Percentiles rank a stretch among this genome's conserved stretches.
Conservation (phyloP, 1,140 invertebrate genomes). For the Drosophila mojavensis region DNA sequence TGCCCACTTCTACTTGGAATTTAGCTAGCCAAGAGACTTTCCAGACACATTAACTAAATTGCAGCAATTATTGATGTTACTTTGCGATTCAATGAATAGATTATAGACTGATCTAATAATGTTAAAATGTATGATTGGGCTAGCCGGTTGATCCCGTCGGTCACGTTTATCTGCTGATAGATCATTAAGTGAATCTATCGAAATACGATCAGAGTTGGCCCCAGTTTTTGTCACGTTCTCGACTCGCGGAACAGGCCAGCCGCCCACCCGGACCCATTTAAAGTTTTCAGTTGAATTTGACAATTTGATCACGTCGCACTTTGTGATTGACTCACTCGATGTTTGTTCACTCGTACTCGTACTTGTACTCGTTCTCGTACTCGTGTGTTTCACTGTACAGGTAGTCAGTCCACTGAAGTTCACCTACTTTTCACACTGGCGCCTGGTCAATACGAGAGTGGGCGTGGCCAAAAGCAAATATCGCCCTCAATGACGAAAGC, state of each 20-base stretch:
- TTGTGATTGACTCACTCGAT: conserved; percentile 25
- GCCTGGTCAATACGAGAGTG: neutral
- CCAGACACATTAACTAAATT: too few species aligned
- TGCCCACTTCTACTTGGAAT: too few species aligned
- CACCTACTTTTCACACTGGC: neutral
- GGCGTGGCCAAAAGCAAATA: neutral
- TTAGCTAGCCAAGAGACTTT: too few species aligned
- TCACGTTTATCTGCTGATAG: conserved; percentile 1
- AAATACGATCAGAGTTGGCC: conserved; percentile 12
- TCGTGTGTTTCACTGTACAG: too few species aligned
- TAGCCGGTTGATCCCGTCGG: neutral
- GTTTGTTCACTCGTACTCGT: neutral
- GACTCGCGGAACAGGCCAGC: neutral
- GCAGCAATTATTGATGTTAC: too few species aligned
- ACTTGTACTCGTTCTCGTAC: neutral
- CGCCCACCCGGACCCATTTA: conserved; percentile 14
- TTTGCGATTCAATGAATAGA: neutral
- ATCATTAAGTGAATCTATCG: conserved; percentile 3
- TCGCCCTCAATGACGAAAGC: neutral
- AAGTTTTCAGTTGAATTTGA: conserved; percentile 26
- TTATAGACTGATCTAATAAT: neutral
- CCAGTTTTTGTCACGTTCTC: conserved; percentile 30
- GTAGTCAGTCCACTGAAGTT: conserved; percentile 2
- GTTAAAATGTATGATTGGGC: too few species aligned
- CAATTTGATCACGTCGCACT: conserved; percentile 33